Evolutionary conservation across 2,888 invertebrate species (phyloP), one percentile per base, ranked within the genome.

Genomic region (Litoditis marina): DNA sequence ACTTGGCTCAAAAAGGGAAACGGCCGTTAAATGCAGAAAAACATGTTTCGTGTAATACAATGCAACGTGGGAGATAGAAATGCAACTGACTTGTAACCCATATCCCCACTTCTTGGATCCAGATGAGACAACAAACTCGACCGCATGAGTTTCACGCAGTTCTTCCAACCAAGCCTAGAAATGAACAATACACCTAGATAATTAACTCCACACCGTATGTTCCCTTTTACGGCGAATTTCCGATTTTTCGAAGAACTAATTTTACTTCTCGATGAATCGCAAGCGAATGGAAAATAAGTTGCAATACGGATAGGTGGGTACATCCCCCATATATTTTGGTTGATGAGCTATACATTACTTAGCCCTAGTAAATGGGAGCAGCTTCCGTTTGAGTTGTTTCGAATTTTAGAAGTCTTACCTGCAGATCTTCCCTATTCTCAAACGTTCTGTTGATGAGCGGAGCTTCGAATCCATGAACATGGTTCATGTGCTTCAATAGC

Each of bases 51-150:
- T 36, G 11, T 13, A 13, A 13, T 36, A 8, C 8, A 36, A 36
- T 8, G 8, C 36, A 36, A 13, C 36, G n/a, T n/a, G n/a, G n/a
- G n/a, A n/a, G n/a, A n/a, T n/a, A n/a, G n/a, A n/a, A n/a, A n/a
- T 44, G 3, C 39, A 3, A 44, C 44, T 5, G 8, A 65, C 60
- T 47, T 69, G 71, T 1, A 71, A 55, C 2, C 73, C 73, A 16
- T 68, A 60, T 13, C 71, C 69, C 73, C 73, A 73, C 50, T 71
- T 70, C 42, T 73, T 73, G 6, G 73, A 69, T 11, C 73, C 73
- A 22, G 73, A 73, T 13, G 70, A 71, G 1, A 71, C 71, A 22
- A 73, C 73, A 44, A 73, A 73, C 36, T 73, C 73, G 11, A 73
- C 71, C 2, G 70, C 70, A 42, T 70, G 70, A 0, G 71, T 70